These are phyloP conservation scores for Ptiloglossa arizonensis DNA, from an alignment of 1,140 invertebrate genomes.

Conservation along the genomic window DNA sequence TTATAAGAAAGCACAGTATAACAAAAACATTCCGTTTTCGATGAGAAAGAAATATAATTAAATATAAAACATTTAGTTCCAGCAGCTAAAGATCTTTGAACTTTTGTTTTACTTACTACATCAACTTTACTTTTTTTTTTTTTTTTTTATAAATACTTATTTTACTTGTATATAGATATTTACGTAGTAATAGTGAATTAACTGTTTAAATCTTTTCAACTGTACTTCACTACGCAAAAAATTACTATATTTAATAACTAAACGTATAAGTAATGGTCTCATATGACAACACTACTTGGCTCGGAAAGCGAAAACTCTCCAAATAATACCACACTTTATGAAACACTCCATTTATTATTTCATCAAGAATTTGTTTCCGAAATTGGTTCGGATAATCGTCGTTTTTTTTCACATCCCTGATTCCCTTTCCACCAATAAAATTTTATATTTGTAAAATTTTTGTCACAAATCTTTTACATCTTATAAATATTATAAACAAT, in stretches of 20 bases:
- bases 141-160: conserved; percentile 21
- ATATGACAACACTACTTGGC: background rate
- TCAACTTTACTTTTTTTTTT: conserved; percentile 2
- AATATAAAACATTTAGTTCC: no score
- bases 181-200: conserved; percentile 5
- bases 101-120: conserved; percentile 6
- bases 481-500: conserved; percentile 22
- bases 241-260: background rate
- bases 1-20: background rate
- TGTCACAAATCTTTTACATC: conserved; percentile 14
- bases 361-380: background rate
- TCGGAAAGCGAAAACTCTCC: background rate
- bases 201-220: background rate
- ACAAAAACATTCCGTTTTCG: background rate
- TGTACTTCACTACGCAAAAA: background rate
- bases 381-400: conserved; percentile 37
- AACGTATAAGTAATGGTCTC: background rate
- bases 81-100: background rate
- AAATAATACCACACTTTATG: background rate
- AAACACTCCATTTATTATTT: background rate
- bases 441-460: background rate
- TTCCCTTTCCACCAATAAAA: conserved; percentile 16
- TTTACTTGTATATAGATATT: background rate
- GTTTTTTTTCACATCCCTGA: conserved; percentile 29
- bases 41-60: background rate